These are phyloP conservation scores for Casuarius casuarius DNA, from an alignment of 2,113 vertebrate species.

Conservation along the genomic window DNA sequence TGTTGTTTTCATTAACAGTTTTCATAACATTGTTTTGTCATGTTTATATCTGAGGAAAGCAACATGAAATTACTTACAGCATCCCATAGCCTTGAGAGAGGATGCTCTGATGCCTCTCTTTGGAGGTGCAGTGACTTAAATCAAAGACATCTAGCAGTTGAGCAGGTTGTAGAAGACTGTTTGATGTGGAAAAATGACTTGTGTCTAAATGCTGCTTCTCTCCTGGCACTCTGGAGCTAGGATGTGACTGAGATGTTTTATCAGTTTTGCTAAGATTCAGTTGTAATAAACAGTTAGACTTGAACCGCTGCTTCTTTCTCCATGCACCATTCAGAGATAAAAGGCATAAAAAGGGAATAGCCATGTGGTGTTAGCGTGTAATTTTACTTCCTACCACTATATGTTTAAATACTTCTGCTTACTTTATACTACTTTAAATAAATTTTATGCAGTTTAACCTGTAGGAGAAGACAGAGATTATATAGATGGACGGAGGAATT, in stretches of 20 bases:
- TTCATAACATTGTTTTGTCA: background rate
- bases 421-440: no score
- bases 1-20: background rate
- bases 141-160: background rate
- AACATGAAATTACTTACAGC: background rate
- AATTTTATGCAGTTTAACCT: background rate
- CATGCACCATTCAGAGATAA: rapidly evolving
- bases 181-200: background rate
- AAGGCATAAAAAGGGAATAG: background rate
- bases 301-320: background rate
- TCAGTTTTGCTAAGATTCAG: background rate
- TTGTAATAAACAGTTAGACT: background rate
- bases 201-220: background rate
- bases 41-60: background rate
- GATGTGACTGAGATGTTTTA: background rate
- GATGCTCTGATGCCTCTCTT: background rate
- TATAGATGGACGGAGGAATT: rapidly evolving
- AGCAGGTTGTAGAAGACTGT: background rate
- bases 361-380: rapidly evolving
- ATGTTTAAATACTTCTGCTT: background rate
- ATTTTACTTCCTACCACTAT: background rate
- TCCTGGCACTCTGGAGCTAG: background rate
- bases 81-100: background rate
- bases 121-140: background rate
- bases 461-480: background rate